phyloP scores from a whole-genome alignment of 2,888 invertebrate genomes.

The Frankliniella fusca region DNA sequence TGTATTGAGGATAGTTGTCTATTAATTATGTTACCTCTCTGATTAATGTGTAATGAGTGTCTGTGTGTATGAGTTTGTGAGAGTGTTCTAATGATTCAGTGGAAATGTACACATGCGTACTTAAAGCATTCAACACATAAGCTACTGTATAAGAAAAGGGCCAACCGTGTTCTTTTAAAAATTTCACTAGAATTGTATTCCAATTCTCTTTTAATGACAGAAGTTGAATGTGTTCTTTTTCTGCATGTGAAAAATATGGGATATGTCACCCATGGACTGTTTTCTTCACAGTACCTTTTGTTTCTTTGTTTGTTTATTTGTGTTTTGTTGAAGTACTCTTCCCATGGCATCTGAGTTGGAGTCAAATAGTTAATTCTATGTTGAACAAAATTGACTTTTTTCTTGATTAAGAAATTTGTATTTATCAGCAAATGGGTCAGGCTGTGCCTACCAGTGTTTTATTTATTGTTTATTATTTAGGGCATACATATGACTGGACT shows the following conservation, averaged over 20 bases:
- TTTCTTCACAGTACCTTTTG: not conserved
- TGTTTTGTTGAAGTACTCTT: not conserved
- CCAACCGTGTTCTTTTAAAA: conserved; percentile 1
- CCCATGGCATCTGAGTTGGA: not conserved
- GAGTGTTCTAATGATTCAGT: not conserved
- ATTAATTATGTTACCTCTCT: not conserved
- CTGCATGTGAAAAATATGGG: not conserved
- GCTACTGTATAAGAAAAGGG: not conserved
- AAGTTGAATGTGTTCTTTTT: not conserved
- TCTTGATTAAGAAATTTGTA: conserved; percentile 3
- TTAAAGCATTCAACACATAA: not conserved
- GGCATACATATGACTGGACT: not conserved
- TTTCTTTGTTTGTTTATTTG: conserved; percentile 13
- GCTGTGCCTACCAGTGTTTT: conserved; percentile 24
- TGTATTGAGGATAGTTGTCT: not conserved
- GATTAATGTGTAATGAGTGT: not conserved
- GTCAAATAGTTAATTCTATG: not conserved
- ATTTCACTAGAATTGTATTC: not conserved
- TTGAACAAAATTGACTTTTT: conserved; percentile 7
- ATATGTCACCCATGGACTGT: not conserved
- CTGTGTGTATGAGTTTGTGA: not conserved
- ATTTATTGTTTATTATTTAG: conserved; percentile 20
- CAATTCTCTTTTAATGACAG: not conserved
- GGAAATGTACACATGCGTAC: not conserved
- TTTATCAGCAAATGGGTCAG: conserved; percentile 20